Conservation (phyloP, 1,140 invertebrate species). For the Aphelenchoides fujianensis region DNA sequence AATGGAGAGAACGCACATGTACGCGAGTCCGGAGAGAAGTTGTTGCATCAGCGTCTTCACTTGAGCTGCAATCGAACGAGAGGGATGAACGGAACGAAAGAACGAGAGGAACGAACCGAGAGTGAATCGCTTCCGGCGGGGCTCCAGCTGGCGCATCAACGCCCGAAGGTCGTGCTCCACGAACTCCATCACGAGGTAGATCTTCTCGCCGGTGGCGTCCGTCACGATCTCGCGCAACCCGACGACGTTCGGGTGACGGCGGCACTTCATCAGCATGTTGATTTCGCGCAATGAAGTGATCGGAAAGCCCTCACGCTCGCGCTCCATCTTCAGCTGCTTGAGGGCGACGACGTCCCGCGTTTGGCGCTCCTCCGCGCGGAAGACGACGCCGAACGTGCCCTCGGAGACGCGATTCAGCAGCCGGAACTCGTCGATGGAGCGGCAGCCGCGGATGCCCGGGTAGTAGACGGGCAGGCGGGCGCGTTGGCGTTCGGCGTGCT, state of each 20-base stretch:
- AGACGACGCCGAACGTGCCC: slow-evolving; percentile 91
- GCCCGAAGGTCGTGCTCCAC: slow-evolving; percentile 97
- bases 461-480: slow-evolving; percentile 46
- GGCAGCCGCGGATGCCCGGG: slow-evolving; percentile 71
- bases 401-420: slow-evolving; percentile 94
- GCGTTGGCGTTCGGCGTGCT: no score
- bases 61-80: slow-evolving; percentile 69
- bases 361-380: slow-evolving; percentile 87
- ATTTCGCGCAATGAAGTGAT: slow-evolving; percentile 96
- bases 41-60: slow-evolving; percentile 93
- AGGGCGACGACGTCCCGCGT: slow-evolving; percentile 95
- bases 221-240: slow-evolving; percentile 72
- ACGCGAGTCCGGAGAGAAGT: slow-evolving; percentile 78
- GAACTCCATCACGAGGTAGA: slow-evolving; percentile 99
- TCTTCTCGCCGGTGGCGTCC: slow-evolving; percentile 79
- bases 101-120: slow-evolving; percentile 67
- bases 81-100: background rate
- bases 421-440: slow-evolving; percentile 96
- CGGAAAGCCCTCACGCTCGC: slow-evolving; percentile 98
- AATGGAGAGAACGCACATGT: no score
- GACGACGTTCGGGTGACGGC: slow-evolving; percentile 92
- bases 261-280: slow-evolving; percentile 87
- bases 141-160: slow-evolving; percentile 88
- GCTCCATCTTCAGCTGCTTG: slow-evolving; percentile 97
- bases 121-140: slow-evolving; percentile 78